These are phyloP conservation scores for Sardinella longiceps DNA, from an alignment of 2,797 vertebrate species.

Conservation along the genomic window DNA sequence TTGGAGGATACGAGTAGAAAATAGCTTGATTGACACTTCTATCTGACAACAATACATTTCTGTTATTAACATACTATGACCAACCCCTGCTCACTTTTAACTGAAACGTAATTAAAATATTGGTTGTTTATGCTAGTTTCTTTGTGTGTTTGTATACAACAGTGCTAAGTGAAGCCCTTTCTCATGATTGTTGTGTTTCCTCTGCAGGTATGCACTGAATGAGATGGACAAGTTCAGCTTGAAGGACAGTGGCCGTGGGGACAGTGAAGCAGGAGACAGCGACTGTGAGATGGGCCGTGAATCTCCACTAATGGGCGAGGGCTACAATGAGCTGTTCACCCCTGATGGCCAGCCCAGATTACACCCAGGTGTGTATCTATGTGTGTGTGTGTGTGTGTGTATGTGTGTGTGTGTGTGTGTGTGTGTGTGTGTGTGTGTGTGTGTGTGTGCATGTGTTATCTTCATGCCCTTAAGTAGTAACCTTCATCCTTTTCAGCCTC, in stretches of 20 bases:
- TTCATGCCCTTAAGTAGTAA: background rate
- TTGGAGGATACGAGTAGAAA: background rate
- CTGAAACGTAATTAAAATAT: background rate
- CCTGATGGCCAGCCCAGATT: slow-evolving; percentile 88
- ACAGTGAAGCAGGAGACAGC: slow-evolving; percentile 98
- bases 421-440: no score
- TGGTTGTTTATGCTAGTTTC: background rate
- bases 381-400: background rate
- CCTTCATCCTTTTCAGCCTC: background rate
- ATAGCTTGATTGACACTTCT: background rate
- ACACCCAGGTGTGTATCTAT: slow-evolving; percentile 88
- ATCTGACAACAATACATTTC: background rate
- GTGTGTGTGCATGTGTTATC: no score
- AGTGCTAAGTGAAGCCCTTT: background rate
- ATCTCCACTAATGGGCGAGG: slow-evolving; percentile 96
- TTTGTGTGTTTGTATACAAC: background rate
- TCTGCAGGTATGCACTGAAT: slow-evolving; percentile 90
- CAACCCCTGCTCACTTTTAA: background rate
- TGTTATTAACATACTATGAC: background rate
- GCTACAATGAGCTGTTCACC: slow-evolving; percentile 92
- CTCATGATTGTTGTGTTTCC: slow-evolving; percentile 5
- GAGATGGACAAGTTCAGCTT: slow-evolving; percentile 99
- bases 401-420: no score
- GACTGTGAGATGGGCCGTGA: slow-evolving; percentile 96
- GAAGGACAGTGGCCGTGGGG: slow-evolving; percentile 97